phyloP scores from a whole-genome alignment of 2,113 vertebrate species.

The Cromileptes altivelis region DNA sequence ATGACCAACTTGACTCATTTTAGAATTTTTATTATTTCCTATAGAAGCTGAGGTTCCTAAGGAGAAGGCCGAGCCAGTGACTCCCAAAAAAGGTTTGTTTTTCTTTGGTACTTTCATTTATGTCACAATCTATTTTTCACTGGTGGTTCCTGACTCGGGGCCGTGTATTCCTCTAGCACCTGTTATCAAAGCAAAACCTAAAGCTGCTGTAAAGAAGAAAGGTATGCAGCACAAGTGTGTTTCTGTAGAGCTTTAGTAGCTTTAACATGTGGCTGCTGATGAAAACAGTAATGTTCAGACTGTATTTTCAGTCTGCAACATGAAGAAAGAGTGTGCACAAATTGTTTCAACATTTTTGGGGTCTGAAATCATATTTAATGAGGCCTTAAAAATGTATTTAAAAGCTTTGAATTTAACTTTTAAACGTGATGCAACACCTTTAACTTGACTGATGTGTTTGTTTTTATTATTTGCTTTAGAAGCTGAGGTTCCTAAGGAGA shows the following conservation, averaged over 20 bases:
- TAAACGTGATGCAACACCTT: background rate
- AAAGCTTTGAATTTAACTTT: too few species aligned
- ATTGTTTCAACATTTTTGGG: too few species aligned
- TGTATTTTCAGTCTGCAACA: too few species aligned
- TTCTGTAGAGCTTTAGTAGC: background rate
- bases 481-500: slow-evolving; percentile 56
- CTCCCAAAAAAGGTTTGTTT: slow-evolving; percentile 59
- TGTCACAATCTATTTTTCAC: too few species aligned
- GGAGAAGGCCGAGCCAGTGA: slow-evolving; percentile 49
- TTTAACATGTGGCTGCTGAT: background rate
- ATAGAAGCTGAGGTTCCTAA: slow-evolving; percentile 47
- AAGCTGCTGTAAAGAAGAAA: slow-evolving; percentile 51
- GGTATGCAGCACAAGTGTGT: slow-evolving; percentile 1
- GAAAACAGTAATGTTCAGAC: background rate
- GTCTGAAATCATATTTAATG: too few species aligned
- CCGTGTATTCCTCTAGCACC: slow-evolving; percentile 4
- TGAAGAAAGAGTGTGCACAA: too few species aligned
- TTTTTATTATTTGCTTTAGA: slow-evolving; percentile 10
- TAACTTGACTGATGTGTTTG: background rate
- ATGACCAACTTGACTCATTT: too few species aligned
- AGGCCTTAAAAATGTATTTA: too few species aligned
- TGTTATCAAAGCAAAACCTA: slow-evolving; percentile 41
- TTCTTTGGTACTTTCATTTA: background rate
- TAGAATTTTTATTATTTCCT: background rate
- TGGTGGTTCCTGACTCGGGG: background rate